phyloP scores from a whole-genome alignment of 2,113 vertebrate genomes.

The Alosa alosa region DNA sequence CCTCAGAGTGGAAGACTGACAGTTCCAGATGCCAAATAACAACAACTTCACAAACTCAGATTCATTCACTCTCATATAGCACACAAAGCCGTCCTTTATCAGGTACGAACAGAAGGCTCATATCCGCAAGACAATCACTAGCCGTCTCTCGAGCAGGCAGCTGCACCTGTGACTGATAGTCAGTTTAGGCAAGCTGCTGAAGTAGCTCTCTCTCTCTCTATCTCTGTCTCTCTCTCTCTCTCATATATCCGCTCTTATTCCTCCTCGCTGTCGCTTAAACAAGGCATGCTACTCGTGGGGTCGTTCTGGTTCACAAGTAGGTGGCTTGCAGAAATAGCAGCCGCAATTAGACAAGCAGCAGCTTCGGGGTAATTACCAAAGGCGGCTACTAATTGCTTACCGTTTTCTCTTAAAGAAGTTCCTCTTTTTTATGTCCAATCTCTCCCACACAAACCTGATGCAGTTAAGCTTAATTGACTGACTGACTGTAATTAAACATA shows the following conservation, averaged over 20 bases:
- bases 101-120: neutral
- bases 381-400: slow-evolving; percentile 47
- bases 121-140: neutral
- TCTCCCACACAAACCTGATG: slow-evolving; percentile 24
- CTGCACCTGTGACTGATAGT: neutral
- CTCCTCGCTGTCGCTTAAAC: slow-evolving; percentile 4
- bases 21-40: neutral
- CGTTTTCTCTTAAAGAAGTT: slow-evolving; percentile 29
- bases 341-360: slow-evolving; percentile 45
- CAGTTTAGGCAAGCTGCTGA: neutral
- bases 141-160: neutral
- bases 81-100: neutral
- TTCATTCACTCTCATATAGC: neutral
- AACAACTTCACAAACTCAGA: neutral
- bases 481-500: slow-evolving; percentile 38
- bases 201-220: neutral
- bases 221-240: too few species aligned
- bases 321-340: slow-evolving; percentile 46
- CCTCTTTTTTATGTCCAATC: neutral
- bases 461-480: slow-evolving; percentile 38
- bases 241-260: too few species aligned
- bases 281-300: slow-evolving; percentile 21
- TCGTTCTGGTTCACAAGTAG: slow-evolving; percentile 43
- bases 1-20: neutral
- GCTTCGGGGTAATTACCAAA: slow-evolving; percentile 35